Evolutionary conservation across 1,140 invertebrate genomes (phyloP).

Genomic region (Drepana arcuata): DNA sequence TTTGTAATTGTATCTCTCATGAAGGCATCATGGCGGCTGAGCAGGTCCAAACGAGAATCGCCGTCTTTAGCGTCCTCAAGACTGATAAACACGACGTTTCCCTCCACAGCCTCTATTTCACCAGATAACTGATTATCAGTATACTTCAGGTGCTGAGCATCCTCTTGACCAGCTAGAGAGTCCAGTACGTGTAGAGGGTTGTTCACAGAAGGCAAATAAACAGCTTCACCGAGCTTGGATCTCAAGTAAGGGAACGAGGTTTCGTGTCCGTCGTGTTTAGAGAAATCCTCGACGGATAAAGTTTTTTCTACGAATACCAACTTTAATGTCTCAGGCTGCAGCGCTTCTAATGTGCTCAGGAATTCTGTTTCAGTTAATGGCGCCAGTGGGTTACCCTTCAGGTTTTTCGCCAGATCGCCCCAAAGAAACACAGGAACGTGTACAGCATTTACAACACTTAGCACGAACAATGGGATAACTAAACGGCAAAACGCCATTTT

Average conservation of each 20-base stretch:
- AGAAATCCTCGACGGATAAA: slow-evolving; percentile 66
- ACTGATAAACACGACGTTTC: slow-evolving; percentile 48
- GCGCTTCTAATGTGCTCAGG: slow-evolving; percentile 25
- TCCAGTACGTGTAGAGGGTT: slow-evolving; percentile 39
- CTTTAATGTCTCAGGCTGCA: slow-evolving; percentile 34
- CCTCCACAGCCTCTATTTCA: slow-evolving; percentile 36
- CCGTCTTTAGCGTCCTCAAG: slow-evolving; percentile 57
- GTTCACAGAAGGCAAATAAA: slow-evolving; percentile 46
- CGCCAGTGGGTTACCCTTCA: slow-evolving; percentile 38
- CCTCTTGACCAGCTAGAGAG: slow-evolving; percentile 35
- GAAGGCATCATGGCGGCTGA: slow-evolving; percentile 58
- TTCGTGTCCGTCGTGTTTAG: slow-evolving; percentile 45
- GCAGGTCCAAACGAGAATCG: slow-evolving; percentile 45
- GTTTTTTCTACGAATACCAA: slow-evolving; percentile 60
- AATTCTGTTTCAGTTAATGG: slow-evolving; percentile 32
- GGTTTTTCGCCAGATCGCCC: slow-evolving; percentile 34
- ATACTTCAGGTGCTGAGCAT: slow-evolving; percentile 39
- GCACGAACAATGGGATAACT: slow-evolving; percentile 48
- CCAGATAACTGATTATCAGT: slow-evolving; percentile 51
- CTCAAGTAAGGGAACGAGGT: slow-evolving; percentile 47
- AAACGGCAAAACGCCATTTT: slow-evolving; percentile 60
- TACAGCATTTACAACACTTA: slow-evolving; percentile 43
- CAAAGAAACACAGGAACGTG: slow-evolving; percentile 57
- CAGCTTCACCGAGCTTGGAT: slow-evolving; percentile 29
- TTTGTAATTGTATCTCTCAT: slow-evolving; percentile 52